phyloP scores from a whole-genome alignment of 2,888 invertebrate genomes.

The Acleris emargana region DNA sequence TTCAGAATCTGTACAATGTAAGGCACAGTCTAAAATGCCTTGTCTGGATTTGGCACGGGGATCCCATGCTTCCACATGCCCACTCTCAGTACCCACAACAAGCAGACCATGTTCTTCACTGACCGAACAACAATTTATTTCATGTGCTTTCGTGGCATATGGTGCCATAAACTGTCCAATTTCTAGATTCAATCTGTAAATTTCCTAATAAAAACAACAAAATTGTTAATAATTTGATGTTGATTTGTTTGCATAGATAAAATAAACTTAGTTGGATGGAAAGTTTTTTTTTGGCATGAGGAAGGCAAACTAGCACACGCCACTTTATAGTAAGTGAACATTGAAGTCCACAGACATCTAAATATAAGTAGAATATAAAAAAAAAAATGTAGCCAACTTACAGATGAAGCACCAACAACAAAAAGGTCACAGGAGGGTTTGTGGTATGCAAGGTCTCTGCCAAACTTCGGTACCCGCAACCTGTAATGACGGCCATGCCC shows the following conservation, averaged over 20 bases:
- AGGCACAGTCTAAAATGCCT: conserved; percentile 93
- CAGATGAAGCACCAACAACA: conserved; percentile 92
- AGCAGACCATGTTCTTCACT: conserved; percentile 95
- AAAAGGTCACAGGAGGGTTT: conserved; percentile 95
- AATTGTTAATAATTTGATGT: background rate
- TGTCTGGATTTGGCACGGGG: conserved; percentile 91
- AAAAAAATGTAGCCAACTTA: conserved; percentile 35
- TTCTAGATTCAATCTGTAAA: conserved; percentile 97
- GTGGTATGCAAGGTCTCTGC: conserved; percentile 96
- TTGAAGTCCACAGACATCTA: background rate
- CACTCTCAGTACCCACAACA: conserved; percentile 93
- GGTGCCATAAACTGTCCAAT: conserved; percentile 97
- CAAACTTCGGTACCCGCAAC: conserved; percentile 96
- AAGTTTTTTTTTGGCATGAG: too few relatives aligned
- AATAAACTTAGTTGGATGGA: too few relatives aligned
- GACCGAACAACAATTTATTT: conserved; percentile 92
- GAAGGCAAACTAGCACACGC: too few relatives aligned
- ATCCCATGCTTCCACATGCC: conserved; percentile 98
- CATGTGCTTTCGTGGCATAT: conserved; percentile 88
- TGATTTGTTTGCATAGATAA: too few relatives aligned
- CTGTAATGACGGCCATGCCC: conserved; percentile 96
- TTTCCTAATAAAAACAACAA: conserved; percentile 86
- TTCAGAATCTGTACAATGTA: conserved; percentile 82
- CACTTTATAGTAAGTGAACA: background rate
- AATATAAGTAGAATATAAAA: too few relatives aligned